Evolutionary conservation across 2,888 invertebrate genomes (phyloP), one percentile per base, ranked within the genome.

Genomic region (Acleris emargana): DNA sequence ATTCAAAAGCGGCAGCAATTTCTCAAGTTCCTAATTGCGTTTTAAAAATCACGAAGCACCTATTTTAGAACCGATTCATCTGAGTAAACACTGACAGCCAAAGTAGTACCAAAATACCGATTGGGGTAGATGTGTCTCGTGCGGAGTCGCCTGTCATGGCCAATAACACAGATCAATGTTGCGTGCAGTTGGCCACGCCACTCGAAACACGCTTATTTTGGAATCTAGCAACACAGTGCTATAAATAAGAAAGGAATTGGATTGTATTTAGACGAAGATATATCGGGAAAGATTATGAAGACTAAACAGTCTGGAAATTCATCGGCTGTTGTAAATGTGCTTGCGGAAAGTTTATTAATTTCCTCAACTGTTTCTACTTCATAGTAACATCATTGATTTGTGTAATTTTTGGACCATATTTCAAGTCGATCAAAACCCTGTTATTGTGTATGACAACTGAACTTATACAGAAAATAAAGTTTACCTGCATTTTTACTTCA

Each of bases 101-200:
- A 72, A 68, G 77, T 49, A 50, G 58, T 73, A 86, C 87, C 80
- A 85, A 89, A 91, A 91, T 89, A 89, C 81, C 84, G 79, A 81
- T 86, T 72, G 73, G 83, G 80, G 82, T 83, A 81, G 73, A 80
- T 80, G 70, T 77, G 81, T 83, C 82, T 80, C 68, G 67, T 64
- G 57, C 52, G 75, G 74, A 71, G 73, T 80, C 74, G 80, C 78
- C 81, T 87, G 91, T 89, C 89, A 88, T 84, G 87, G 85, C 82
- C 88, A 89, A 91, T 91, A 89, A 86, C 86, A 79, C 76, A 78
- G 80, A 82, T 88, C 89, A 89, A 89, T 87, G 91, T 87, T 80
- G 85, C 90, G 84, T 89, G 84, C 87, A 86, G 87, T 88, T 88
- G 86, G 86, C 88, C 80, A 81, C 82, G 85, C 82, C 86, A 84